Conservation (phyloP, 2,797 vertebrate genomes). For the Chrosomus eos region DNA sequence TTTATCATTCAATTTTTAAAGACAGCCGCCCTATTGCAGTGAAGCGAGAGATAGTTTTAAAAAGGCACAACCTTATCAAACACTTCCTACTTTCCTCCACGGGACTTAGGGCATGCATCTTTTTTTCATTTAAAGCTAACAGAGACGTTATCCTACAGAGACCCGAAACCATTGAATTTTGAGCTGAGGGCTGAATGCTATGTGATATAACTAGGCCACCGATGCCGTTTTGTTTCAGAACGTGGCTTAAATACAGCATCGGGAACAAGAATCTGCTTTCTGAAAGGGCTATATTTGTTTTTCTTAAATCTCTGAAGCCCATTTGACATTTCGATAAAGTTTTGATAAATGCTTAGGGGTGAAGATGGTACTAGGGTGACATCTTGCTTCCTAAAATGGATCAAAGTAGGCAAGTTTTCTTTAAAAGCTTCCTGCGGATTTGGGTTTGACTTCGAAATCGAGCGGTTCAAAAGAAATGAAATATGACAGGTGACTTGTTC, state of each 20-base stretch:
- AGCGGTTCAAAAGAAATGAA: constrained; percentile 18
- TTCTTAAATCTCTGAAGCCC: constrained; percentile 48
- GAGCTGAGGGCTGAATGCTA: constrained; percentile 40
- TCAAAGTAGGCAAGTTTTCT: constrained; percentile 32
- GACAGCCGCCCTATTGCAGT: constrained; percentile 64
- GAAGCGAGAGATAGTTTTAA: constrained; percentile 65
- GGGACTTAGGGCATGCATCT: constrained; percentile 54
- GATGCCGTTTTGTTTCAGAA: constrained; percentile 41
- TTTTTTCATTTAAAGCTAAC: constrained; percentile 51
- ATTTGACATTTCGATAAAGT: constrained; percentile 48
- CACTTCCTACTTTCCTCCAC: constrained; percentile 37
- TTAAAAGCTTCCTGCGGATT: constrained; percentile 40
- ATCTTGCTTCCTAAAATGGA: constrained; percentile 47
- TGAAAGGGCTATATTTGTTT: constrained; percentile 49
- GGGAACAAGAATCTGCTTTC: constrained; percentile 13
- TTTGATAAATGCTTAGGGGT: constrained; percentile 54
- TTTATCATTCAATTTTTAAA: constrained; percentile 66
- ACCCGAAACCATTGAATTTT: constrained; percentile 41
- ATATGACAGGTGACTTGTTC: constrained; percentile 26
- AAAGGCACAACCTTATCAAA: constrained; percentile 55
- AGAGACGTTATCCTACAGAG: constrained; percentile 46
- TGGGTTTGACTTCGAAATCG: not conserved
- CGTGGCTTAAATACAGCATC: constrained; percentile 43
- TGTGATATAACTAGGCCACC: constrained; percentile 56
- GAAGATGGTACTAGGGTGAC: constrained; percentile 23